Evolutionary conservation across 1,140 invertebrate genomes (phyloP), one percentile per base, ranked within the genome.

Genomic region (Protaetia brevitarsis): DNA sequence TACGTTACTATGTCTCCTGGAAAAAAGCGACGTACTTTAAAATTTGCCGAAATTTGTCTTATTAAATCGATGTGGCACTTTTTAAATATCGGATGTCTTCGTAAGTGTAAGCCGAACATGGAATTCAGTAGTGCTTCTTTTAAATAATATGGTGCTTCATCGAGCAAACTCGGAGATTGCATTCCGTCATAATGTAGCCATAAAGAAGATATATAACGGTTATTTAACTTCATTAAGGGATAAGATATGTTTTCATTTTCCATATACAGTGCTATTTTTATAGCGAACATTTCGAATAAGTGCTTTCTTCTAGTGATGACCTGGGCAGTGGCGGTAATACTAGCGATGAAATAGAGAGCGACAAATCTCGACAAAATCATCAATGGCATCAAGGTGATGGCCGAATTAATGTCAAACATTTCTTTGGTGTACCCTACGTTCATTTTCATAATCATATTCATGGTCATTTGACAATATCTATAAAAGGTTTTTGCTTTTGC

Each of bases 101-200:
- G 26, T 16, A 70, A 28, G 41, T 70, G 69, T 16, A 58, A 61
- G 7, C 69, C 69, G 57, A 70, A 70, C 63, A 70, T 61, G 2
- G 69, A 70, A 56, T 70, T 66, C 13, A 70, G 58, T 23, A 70
- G 56, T 5, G 62, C 69, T 63, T 70, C 69, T 21, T 61, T 30
- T n/a, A 70, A 26, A 63, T 70, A 70, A 51, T 70, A 68, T 3
- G 69, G 69, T 19, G 69, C 66, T 21, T 64, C 34, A 13, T 66
- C 45, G 21, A 70, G 23, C 5, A 70, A 29, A 13, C 23, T 57
- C 1, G 69, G 69, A 34, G 65, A 68, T 56, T 70, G 66, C 1
- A 45, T 36, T 8, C 69, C 66, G 10, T 68, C 51, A 26, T 61
- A 26, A 34, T 51, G 45, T 19, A 30, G 19, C 59, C 64, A 60